Conservation (phyloP, 2,113 vertebrate species). For the Cebidichthys violaceus region DNA sequence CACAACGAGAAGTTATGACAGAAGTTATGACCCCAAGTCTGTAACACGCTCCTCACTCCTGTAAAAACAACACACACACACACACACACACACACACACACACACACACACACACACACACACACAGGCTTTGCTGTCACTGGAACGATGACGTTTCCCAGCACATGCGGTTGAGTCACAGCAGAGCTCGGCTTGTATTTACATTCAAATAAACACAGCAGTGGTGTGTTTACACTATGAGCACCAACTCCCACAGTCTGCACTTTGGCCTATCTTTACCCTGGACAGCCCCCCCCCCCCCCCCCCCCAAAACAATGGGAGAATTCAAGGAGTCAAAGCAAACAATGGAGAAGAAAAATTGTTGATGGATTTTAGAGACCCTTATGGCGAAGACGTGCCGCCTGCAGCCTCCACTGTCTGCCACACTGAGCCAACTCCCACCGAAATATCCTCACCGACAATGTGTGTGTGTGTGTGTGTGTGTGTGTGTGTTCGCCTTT, state of each 20-base stretch:
- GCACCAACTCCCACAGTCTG: slow-evolving; percentile 27
- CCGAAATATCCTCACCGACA: slow-evolving; percentile 21
- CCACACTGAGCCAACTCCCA: slow-evolving; percentile 64
- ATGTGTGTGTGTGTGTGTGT: slow-evolving; percentile 19
- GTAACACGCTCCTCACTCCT: slow-evolving; percentile 30
- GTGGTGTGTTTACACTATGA: slow-evolving; percentile 43
- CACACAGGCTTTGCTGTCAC: slow-evolving; percentile 24
- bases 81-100: slow-evolving; percentile 7
- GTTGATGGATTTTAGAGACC: slow-evolving; percentile 23
- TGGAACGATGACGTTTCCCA: slow-evolving; percentile 18
- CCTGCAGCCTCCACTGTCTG: slow-evolving; percentile 31
- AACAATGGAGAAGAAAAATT: slow-evolving; percentile 19
- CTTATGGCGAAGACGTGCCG: background rate
- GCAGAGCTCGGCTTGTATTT: slow-evolving; percentile 33
- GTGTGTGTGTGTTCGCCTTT: slow-evolving; percentile 28
- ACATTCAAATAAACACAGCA: slow-evolving; percentile 57
- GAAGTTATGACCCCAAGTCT: slow-evolving; percentile 63
- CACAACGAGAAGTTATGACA: slow-evolving; percentile 55
- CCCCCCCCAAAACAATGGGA: background rate
- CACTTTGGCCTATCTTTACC: slow-evolving; percentile 12
- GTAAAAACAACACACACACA: background rate
- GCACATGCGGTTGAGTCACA: slow-evolving; percentile 54
- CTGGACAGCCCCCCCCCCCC: background rate
- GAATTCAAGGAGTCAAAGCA: slow-evolving; percentile 23
- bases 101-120: slow-evolving; percentile 8